Percentiles rank a stretch among this genome's conserved stretches.
These are phyloP conservation scores for Escarpia spicata DNA, from an alignment of 2,888 invertebrate genomes.

Conservation along the genomic window DNA sequence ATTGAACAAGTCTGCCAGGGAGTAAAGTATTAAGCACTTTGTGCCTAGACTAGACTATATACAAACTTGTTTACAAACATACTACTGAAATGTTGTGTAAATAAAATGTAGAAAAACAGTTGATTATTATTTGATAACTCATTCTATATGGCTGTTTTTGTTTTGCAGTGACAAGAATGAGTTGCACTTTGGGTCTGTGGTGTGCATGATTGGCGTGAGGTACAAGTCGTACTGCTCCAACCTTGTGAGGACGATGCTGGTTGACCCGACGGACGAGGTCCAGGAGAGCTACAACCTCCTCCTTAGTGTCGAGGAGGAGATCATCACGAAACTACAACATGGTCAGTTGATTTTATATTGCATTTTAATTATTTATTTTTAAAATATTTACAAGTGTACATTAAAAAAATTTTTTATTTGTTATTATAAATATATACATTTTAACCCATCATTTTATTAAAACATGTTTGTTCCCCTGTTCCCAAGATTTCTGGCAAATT, in stretches of 20 bases:
- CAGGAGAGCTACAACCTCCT: slow-evolving; percentile 90
- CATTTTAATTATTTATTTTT: not conserved
- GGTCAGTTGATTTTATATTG: slow-evolving; percentile 50
- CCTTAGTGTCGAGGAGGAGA: slow-evolving; percentile 87
- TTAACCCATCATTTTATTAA: too few relatives aligned
- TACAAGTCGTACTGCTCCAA: slow-evolving; percentile 99
- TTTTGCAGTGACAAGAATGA: slow-evolving; percentile 85
- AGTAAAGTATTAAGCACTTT: too few relatives aligned
- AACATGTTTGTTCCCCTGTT: too few relatives aligned
- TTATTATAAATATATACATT: too few relatives aligned
- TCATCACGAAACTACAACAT: slow-evolving; percentile 84
- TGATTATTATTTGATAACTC: too few relatives aligned
- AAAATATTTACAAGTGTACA: not conserved
- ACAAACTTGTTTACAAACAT: too few relatives aligned
- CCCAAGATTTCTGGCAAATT: too few relatives aligned
- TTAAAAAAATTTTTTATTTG: not conserved
- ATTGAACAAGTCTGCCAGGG: too few relatives aligned
- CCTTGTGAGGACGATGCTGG: slow-evolving; percentile 92
- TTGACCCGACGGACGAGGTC: slow-evolving; percentile 83
- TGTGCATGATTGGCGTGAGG: slow-evolving; percentile 91
- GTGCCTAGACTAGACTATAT: too few relatives aligned
- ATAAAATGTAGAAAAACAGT: too few relatives aligned
- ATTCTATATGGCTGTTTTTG: too few relatives aligned
- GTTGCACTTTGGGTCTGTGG: slow-evolving; percentile 94
- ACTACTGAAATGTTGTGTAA: too few relatives aligned